These are phyloP conservation scores for Micrasema longulum DNA, from an alignment of 1,140 invertebrate species.

Conservation along the genomic window DNA sequence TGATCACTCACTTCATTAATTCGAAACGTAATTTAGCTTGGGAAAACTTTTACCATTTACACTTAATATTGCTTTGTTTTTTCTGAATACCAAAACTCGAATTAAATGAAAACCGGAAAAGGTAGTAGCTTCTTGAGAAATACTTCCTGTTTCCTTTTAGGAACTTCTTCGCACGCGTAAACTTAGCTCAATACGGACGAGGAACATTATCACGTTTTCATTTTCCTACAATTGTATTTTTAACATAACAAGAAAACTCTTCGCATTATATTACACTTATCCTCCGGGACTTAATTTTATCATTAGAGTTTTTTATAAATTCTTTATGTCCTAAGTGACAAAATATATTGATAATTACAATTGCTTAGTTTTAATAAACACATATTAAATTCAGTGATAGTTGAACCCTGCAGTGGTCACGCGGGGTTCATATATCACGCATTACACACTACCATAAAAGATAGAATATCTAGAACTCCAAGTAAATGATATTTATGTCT, in stretches of 20 bases:
- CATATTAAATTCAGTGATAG: not conserved
- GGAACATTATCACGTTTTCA: slow-evolving; percentile 11
- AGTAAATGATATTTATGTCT: too few relatives aligned
- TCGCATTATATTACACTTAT: not conserved
- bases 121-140: not conserved
- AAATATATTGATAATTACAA: too few relatives aligned
- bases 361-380: not conserved
- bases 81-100: not conserved
- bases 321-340: not conserved
- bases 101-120: not conserved
- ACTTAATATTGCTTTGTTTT: too few relatives aligned
- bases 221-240: not conserved
- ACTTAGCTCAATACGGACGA: not conserved
- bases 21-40: too few relatives aligned
- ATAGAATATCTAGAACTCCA: too few relatives aligned
- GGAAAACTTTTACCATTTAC: too few relatives aligned
- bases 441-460: too few relatives aligned
- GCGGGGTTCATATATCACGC: too few relatives aligned
- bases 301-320: not conserved
- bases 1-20: too few relatives aligned
- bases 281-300: not conserved
- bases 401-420: too few relatives aligned
- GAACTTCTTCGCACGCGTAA: not conserved
- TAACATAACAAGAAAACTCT: not conserved
- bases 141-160: not conserved